These are phyloP conservation scores for Drosophila peninsularis DNA, from an alignment of 2,888 invertebrate species.

Conservation along the genomic window DNA sequence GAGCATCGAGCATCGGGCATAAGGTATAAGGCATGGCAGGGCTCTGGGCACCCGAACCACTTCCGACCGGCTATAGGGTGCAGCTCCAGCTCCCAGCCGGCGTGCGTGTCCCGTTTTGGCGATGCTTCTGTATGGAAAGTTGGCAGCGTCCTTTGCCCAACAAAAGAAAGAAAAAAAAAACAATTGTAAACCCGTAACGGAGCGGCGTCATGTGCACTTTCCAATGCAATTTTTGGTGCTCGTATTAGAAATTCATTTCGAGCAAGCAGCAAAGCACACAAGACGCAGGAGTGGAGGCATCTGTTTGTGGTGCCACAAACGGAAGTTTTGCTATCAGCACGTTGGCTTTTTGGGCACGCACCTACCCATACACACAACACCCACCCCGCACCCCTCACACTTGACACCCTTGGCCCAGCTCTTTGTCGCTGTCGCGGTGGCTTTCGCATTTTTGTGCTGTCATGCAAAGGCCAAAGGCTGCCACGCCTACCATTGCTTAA, in stretches of 20 bases:
- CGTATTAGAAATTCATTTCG: slow-evolving; percentile 75
- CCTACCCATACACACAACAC: not conserved
- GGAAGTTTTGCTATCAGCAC: slow-evolving; percentile 55
- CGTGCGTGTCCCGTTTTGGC: slow-evolving; percentile 55
- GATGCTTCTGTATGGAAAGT: slow-evolving; percentile 46
- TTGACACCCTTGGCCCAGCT: not conserved
- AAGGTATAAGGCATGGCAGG: slow-evolving; percentile 1
- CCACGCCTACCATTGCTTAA: slow-evolving; percentile 48
- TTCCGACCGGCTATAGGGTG: slow-evolving; percentile 48
- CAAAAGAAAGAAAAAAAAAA: slow-evolving; percentile 48
- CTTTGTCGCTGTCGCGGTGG: slow-evolving; percentile 34
- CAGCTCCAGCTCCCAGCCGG: slow-evolving; percentile 18
- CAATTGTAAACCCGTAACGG: slow-evolving; percentile 62
- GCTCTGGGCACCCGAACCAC: slow-evolving; percentile 53
- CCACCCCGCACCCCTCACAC: not conserved
- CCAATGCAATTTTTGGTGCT: slow-evolving; percentile 64
- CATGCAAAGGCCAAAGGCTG: slow-evolving; percentile 38
- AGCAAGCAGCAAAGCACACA: slow-evolving; percentile 24
- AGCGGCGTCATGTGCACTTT: slow-evolving; percentile 52
- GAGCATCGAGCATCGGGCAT: not conserved
- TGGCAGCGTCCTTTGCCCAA: slow-evolving; percentile 53
- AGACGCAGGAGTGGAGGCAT: slow-evolving; percentile 11
- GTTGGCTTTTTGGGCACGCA: slow-evolving; percentile 35
- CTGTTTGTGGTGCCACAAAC: slow-evolving; percentile 37
- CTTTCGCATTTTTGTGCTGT: slow-evolving; percentile 56